These are phyloP conservation scores for Ceratina japonica DNA, from an alignment of 1,140 invertebrate genomes.

Conservation along the genomic window DNA sequence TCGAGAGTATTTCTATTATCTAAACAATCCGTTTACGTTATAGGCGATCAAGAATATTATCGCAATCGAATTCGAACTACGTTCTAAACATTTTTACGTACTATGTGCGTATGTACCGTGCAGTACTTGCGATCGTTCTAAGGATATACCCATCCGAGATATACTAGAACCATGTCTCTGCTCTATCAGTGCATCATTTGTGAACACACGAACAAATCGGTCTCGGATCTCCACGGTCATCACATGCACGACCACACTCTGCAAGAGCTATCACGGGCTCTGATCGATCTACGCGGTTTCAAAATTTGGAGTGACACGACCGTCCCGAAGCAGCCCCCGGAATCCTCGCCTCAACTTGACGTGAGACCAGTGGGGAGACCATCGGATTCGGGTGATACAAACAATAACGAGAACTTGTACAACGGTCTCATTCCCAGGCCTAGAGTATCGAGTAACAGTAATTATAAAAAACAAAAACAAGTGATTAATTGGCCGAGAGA, in stretches of 20 bases:
- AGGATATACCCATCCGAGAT: background rate
- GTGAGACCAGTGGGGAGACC: too few species aligned
- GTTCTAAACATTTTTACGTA: background rate
- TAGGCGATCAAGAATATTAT: background rate
- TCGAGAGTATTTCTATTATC: background rate
- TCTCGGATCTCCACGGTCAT: slow-evolving; percentile 64
- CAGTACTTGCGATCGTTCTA: background rate
- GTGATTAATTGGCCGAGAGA: background rate
- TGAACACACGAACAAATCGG: background rate
- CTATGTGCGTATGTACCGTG: background rate
- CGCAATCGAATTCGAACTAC: background rate
- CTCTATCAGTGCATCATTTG: slow-evolving; percentile 58
- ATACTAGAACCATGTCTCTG: background rate
- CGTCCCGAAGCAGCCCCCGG: too few species aligned
- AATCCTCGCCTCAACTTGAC: too few species aligned
- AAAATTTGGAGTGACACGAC: background rate
- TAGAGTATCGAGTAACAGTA: background rate
- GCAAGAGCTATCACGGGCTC: slow-evolving; percentile 67
- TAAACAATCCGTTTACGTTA: background rate
- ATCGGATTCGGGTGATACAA: background rate
- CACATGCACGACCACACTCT: slow-evolving; percentile 62
- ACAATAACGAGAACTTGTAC: slow-evolving; percentile 23
- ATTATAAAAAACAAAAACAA: background rate
- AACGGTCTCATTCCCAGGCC: background rate
- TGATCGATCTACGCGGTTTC: slow-evolving; percentile 63